Conservation (phyloP, 92 coral and sea anemone species). For the Epizoanthus stellaris region DNA sequence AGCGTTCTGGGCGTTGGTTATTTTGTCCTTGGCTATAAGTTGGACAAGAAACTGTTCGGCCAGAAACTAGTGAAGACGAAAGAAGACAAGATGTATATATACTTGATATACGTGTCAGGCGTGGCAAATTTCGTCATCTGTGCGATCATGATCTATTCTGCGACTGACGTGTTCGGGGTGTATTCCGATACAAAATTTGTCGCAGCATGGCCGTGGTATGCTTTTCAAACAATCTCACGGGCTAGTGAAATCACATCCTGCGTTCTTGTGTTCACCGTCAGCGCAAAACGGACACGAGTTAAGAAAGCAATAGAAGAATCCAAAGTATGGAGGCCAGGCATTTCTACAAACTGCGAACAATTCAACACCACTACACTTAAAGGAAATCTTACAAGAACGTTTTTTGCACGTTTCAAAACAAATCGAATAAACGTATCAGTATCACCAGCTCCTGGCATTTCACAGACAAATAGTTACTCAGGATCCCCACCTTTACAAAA, state of each 20-base stretch:
- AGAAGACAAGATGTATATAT: conserved; percentile 73
- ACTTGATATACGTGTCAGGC: conserved; percentile 86
- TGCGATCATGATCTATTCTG: conserved; percentile 79
- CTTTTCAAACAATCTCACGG: conserved; percentile 80
- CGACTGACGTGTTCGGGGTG: conserved; percentile 86
- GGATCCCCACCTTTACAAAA: neutral
- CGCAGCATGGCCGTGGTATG: conserved; percentile 95
- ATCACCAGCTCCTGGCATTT: neutral
- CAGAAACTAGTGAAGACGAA: conserved; percentile 71
- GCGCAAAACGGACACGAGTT: conserved; percentile 89
- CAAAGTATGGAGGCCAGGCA: neutral
- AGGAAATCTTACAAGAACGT: neutral
- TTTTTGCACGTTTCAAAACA: neutral
- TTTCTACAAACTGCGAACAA: neutral
- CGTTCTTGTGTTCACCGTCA: conserved; percentile 88
- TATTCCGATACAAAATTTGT: conserved; percentile 83
- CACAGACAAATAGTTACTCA: neutral
- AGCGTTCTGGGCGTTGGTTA: conserved; percentile 76
- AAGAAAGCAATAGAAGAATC: conserved; percentile 74
- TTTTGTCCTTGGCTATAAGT: conserved; percentile 79
- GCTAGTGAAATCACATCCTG: conserved; percentile 79
- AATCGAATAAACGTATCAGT: conserved; percentile 13
- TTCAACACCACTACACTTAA: neutral
- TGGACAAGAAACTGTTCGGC: conserved; percentile 84
- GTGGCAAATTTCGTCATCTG: conserved; percentile 76